Conservation (phyloP, 2,113 vertebrate genomes). For the Fukomys damarensis region DNA sequence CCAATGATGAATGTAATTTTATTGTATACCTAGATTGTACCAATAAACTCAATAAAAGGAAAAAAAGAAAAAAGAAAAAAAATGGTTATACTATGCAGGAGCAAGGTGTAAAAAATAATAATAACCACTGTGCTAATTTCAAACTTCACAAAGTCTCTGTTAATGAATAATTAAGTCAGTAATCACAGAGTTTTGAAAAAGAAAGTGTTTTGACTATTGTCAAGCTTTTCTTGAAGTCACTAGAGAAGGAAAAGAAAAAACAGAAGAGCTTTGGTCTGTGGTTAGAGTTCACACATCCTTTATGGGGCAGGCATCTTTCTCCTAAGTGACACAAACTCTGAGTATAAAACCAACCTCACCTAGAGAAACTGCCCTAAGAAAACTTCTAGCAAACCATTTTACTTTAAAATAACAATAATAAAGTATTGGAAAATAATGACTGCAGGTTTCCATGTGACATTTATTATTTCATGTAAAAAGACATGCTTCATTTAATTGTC, state of each 20-base stretch:
- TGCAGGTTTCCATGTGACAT: not conserved
- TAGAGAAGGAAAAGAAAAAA: not conserved
- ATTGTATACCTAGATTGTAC: too few relatives aligned
- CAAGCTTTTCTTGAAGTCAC: slow-evolving; percentile 28
- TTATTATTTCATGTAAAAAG: not conserved
- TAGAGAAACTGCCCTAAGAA: not conserved
- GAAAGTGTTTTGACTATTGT: not conserved
- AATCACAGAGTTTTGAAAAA: not conserved
- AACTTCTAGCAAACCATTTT: not conserved
- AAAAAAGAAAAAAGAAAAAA: too few relatives aligned
- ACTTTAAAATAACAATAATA: slow-evolving; percentile 46
- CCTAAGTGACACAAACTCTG: slow-evolving; percentile 5
- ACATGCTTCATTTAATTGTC: not conserved
- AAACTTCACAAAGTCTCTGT: not conserved
- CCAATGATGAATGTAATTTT: too few relatives aligned
- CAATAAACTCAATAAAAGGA: too few relatives aligned
- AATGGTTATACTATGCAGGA: too few relatives aligned
- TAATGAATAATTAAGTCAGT: slow-evolving; percentile 32
- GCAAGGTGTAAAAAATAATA: too few relatives aligned
- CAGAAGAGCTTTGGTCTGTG: slow-evolving; percentile 57
- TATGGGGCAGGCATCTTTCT: slow-evolving; percentile 20
- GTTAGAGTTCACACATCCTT: slow-evolving; percentile 53
- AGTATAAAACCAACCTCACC: not conserved
- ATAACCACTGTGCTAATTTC: not conserved
- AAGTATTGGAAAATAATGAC: slow-evolving; percentile 2